phyloP scores from a whole-genome alignment of 2,888 invertebrate genomes.

The Morpho deidamia region DNA sequence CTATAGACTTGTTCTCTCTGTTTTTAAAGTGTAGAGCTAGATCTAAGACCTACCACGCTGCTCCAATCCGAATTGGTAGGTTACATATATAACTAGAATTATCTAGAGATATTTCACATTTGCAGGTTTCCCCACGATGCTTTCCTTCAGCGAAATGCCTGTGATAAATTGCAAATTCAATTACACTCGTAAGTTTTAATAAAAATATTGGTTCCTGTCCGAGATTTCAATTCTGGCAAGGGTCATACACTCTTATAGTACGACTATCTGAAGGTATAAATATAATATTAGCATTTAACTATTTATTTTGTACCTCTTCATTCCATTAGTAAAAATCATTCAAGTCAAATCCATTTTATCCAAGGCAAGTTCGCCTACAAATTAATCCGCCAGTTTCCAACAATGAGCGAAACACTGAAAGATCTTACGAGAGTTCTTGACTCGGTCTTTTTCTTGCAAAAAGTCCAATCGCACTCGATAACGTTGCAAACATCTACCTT shows the following conservation, averaged over 20 bases:
- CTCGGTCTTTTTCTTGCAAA: constrained; percentile 12
- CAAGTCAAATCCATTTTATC: neutral
- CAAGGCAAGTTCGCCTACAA: neutral
- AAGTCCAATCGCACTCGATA: constrained; percentile 16
- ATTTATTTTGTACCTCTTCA: neutral
- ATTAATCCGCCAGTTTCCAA: constrained; percentile 5
- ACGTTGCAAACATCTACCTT: constrained; percentile 13
- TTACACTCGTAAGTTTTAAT: neutral
- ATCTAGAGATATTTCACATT: no score
- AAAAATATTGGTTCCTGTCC: neutral
- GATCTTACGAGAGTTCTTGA: constrained; percentile 4
- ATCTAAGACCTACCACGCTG: no score
- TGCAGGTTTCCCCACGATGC: no score
- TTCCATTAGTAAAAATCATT: neutral
- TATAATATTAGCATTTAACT: no score
- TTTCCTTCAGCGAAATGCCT: neutral
- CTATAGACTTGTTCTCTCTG: no score
- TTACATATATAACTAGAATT: no score
- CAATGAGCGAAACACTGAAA: neutral
- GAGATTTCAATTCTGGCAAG: neutral
- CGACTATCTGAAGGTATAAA: neutral
- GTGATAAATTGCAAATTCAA: neutral
- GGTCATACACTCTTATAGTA: neutral
- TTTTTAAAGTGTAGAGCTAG: no score
- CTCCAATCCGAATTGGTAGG: no score